phyloP scores from a whole-genome alignment of 2,888 invertebrate species.

The Loripinus fragilis region DNA sequence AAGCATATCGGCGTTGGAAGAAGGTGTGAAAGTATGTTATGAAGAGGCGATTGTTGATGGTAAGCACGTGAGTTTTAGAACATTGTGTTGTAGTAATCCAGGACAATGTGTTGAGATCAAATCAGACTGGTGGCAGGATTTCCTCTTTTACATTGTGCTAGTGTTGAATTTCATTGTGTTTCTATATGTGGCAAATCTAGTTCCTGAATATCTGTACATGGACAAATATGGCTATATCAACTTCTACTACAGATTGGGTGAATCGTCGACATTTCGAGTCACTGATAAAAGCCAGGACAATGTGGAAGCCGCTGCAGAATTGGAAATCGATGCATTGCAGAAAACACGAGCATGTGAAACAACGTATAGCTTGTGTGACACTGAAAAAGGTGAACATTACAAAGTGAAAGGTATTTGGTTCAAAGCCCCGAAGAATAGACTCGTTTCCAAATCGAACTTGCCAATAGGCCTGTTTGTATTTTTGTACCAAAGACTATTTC shows the following conservation, averaged over 20 bases:
- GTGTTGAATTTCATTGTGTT: slow-evolving; percentile 18
- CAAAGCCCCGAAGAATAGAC: slow-evolving; percentile 8
- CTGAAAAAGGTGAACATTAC: neutral
- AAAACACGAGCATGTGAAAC: neutral
- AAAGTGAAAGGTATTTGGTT: slow-evolving; percentile 17
- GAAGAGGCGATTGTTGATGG: neutral
- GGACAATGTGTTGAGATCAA: neutral
- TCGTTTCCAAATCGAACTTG: slow-evolving; percentile 16
- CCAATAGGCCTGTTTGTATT: slow-evolving; percentile 17
- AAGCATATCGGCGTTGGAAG: neutral
- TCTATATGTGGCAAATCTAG: slow-evolving; percentile 16
- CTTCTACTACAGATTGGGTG: slow-evolving; percentile 2
- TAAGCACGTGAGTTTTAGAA: neutral
- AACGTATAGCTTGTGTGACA: neutral
- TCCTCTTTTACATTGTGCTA: slow-evolving; percentile 9
- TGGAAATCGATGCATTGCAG: slow-evolving; percentile 9
- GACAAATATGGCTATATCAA: slow-evolving; percentile 12
- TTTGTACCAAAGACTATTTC: slow-evolving; percentile 16
- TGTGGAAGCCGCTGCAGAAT: neutral
- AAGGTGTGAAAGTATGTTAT: neutral
- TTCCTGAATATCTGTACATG: slow-evolving; percentile 22
- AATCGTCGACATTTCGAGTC: neutral
- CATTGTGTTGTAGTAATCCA: neutral
- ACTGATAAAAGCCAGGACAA: neutral
- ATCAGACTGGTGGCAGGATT: slow-evolving; percentile 19